Evolutionary conservation across 2,888 invertebrate genomes (phyloP).

Genomic region (Netelia virgata): DNA sequence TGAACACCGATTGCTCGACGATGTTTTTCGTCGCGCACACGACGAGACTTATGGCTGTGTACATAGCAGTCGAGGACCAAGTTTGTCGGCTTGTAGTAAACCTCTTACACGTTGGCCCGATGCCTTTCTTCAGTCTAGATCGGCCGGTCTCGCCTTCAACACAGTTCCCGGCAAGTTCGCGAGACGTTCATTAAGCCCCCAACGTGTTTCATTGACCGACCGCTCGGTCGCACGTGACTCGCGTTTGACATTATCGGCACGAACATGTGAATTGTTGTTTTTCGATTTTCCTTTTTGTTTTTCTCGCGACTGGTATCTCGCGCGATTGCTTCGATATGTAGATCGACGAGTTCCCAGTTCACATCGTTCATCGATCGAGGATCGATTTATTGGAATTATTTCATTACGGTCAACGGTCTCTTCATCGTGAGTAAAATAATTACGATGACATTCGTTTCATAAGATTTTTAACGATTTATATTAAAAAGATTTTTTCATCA

Average conservation of each 20-base stretch:
- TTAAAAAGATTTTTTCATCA: too few relatives aligned
- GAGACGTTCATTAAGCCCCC: not conserved
- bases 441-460: not conserved
- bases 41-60: conserved; percentile 9
- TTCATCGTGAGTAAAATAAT: not conserved
- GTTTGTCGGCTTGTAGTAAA: conserved; percentile 7
- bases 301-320: too few relatives aligned
- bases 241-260: not conserved
- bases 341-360: not conserved
- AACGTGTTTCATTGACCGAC: conserved; percentile 9
- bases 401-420: not conserved
- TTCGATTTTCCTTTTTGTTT: conserved; percentile 6
- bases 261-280: not conserved
- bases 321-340: conserved; percentile 4
- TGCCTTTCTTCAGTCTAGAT: conserved; percentile 53
- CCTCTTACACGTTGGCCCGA: conserved; percentile 10
- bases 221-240: conserved; percentile 9
- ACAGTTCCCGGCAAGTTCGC: not conserved
- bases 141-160: conserved; percentile 60
- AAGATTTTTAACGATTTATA: too few relatives aligned
- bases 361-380: not conserved
- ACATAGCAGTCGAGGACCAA: conserved; percentile 28
- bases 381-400: conserved; percentile 27
- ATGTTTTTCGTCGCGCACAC: conserved; percentile 30
- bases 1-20: conserved; percentile 48